Evolutionary conservation across 2,113 vertebrate genomes (phyloP).

Genomic region (Eubucco bourcierii): DNA sequence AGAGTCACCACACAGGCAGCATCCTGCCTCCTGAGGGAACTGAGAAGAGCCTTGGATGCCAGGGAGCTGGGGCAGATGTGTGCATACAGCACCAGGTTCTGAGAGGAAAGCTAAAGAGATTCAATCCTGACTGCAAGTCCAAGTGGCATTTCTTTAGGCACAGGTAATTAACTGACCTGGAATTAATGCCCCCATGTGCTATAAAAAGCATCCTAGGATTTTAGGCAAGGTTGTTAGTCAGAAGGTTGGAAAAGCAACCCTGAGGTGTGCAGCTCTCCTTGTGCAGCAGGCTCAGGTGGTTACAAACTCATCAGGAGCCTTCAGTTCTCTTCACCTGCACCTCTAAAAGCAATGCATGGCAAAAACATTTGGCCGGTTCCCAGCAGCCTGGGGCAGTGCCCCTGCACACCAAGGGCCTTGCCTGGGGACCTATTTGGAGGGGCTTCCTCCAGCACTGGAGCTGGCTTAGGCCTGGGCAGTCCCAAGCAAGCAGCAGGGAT

Average conservation of each 20-base stretch:
- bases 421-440: neutral
- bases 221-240: slow-evolving; percentile 55
- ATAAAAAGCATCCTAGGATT: slow-evolving; percentile 17
- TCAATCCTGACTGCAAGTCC: neutral
- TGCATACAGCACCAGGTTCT: neutral
- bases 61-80: neutral
- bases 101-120: neutral
- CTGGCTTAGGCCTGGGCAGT: neutral
- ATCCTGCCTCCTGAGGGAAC: neutral
- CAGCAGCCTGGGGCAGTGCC: neutral
- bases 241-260: neutral
- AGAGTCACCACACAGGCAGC: neutral
- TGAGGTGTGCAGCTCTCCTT: slow-evolving; percentile 14
- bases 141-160: slow-evolving; percentile 22
- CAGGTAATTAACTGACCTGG: slow-evolving; percentile 52
- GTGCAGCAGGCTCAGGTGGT: slow-evolving; percentile 2
- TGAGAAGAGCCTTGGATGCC: neutral
- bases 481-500: neutral
- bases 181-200: slow-evolving; percentile 35
- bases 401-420: rapidly evolving
- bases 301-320: slow-evolving; percentile 10
- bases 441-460: neutral
- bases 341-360: neutral
- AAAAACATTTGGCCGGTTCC: neutral
- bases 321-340: neutral